A percentile compares a stretch with the other conserved stretches of the same genome.
Evolutionary conservation across 2,888 invertebrate species (phyloP).

Genomic region (Elgonia sp.): DNA sequence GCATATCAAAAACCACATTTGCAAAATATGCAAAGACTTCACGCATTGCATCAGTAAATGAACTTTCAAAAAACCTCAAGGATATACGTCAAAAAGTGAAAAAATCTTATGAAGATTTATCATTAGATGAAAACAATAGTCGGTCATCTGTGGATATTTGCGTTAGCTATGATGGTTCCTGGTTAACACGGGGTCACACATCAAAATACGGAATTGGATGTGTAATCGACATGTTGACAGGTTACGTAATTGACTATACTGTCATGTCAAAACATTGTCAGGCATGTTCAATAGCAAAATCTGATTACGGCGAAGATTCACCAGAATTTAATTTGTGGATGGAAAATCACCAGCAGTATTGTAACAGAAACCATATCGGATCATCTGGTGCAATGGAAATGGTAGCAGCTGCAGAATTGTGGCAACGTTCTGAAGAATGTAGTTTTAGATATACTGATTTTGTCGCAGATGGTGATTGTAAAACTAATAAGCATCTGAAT

Average conservation of each 20-base stretch:
- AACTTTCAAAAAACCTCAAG: constrained; percentile 19
- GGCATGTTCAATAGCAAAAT: constrained; percentile 18
- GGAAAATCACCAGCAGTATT: constrained; percentile 1
- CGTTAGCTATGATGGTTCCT: constrained; percentile 45
- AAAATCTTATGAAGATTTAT: constrained; percentile 30
- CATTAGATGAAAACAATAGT: constrained; percentile 12
- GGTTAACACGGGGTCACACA: constrained; percentile 40
- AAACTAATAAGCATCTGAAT: constrained; percentile 52
- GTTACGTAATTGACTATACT: constrained; percentile 34
- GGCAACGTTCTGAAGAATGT: constrained; percentile 52
- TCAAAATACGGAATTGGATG: constrained; percentile 47
- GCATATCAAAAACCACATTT: constrained; percentile 13
- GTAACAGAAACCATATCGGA: constrained; percentile 39
- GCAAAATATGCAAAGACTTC: constrained; percentile 1
- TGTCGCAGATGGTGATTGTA: constrained; percentile 49
- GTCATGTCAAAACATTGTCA: constrained; percentile 57
- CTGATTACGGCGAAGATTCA: constrained; percentile 18
- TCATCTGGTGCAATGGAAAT: constrained; percentile 53
- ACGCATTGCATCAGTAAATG: neutral
- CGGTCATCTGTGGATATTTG: constrained; percentile 6
- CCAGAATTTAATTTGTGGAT: constrained; percentile 23
- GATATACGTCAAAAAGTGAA: constrained; percentile 29
- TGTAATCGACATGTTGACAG: constrained; percentile 32
- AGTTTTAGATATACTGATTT: constrained; percentile 36
- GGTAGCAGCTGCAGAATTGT: constrained; percentile 48